A percentile compares a stretch with the other conserved stretches of the same genome.
Conservation (phyloP, 2,888 invertebrate genomes). For the Dynastes maya region DNA sequence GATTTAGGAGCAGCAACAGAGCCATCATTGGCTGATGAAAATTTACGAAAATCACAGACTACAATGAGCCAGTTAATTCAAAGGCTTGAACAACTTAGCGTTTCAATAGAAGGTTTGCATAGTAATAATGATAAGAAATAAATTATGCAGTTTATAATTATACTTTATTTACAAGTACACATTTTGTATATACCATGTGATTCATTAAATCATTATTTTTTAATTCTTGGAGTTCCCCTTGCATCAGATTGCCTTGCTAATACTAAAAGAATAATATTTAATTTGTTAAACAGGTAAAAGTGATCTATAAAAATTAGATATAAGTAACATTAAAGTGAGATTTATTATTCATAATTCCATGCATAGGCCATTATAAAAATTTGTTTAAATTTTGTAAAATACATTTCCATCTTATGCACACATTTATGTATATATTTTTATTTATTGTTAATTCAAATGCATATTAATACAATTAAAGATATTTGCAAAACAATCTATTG, state of each 20-base stretch:
- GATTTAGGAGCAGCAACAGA: constrained; percentile 82
- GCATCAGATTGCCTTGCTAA: constrained; percentile 61
- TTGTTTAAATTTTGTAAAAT: too few species aligned
- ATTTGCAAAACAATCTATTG: too few species aligned
- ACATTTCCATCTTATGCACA: too few species aligned
- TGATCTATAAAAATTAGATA: neutral
- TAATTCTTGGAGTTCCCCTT: constrained; percentile 48
- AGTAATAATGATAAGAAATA: constrained; percentile 65
- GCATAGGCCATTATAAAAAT: too few species aligned
- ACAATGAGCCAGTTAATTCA: constrained; percentile 89
- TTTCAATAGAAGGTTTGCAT: constrained; percentile 89
- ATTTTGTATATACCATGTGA: constrained; percentile 46
- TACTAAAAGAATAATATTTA: constrained; percentile 48
- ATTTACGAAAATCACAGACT: constrained; percentile 77
- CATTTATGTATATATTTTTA: too few species aligned
- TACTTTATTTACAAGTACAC: constrained; percentile 30
- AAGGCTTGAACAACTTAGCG: constrained; percentile 86
- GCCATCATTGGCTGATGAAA: constrained; percentile 68
- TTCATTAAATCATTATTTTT: constrained; percentile 39
- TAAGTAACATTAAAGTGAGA: neutral
- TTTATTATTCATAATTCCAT: neutral
- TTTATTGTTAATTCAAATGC: too few species aligned
- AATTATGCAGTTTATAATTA: constrained; percentile 17
- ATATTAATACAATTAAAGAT: too few species aligned
- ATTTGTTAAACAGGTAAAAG: neutral